Evolutionary conservation across 2,888 invertebrate species (phyloP).

Genomic region (Euproctis similis): DNA sequence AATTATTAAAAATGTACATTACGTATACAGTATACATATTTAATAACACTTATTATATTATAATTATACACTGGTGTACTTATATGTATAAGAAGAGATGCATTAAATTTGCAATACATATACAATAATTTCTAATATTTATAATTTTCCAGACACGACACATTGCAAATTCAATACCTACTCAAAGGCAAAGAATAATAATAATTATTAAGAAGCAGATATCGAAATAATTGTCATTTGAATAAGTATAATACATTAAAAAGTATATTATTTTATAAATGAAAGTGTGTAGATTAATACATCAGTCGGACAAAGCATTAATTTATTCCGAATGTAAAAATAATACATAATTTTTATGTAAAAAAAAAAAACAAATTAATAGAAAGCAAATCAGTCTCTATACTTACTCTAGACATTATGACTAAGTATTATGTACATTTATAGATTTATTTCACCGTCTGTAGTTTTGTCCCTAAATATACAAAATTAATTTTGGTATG

Average conservation of each 20-base stretch:
- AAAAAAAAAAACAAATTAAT: constrained; percentile 41
- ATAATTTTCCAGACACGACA: constrained; percentile 29
- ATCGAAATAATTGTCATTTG: constrained; percentile 29
- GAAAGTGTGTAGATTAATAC: constrained; percentile 38
- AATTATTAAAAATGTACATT: constrained; percentile 26
- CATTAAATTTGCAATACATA: constrained; percentile 28
- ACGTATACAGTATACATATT: constrained; percentile 32
- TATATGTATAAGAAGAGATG: constrained; percentile 12
- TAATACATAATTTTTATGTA: constrained; percentile 21
- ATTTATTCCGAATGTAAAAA: constrained; percentile 36
- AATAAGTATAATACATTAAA: constrained; percentile 15
- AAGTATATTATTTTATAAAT: constrained; percentile 24
- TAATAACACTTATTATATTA: constrained; percentile 41
- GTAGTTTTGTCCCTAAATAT: constrained; percentile 27
- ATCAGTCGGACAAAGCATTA: constrained; percentile 56
- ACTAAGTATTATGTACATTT: constrained; percentile 58
- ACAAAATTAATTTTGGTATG: no score
- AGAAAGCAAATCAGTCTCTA: constrained; percentile 71
- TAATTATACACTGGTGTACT: constrained; percentile 39
- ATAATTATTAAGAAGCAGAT: no score
- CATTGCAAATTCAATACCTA: constrained; percentile 36
- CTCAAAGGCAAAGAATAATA: no score
- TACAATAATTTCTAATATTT: constrained; percentile 27
- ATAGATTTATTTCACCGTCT: constrained; percentile 22
- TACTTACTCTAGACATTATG: constrained; percentile 57